Conservation (phyloP, 1,140 invertebrate genomes). For the Drosophila hydei region DNA sequence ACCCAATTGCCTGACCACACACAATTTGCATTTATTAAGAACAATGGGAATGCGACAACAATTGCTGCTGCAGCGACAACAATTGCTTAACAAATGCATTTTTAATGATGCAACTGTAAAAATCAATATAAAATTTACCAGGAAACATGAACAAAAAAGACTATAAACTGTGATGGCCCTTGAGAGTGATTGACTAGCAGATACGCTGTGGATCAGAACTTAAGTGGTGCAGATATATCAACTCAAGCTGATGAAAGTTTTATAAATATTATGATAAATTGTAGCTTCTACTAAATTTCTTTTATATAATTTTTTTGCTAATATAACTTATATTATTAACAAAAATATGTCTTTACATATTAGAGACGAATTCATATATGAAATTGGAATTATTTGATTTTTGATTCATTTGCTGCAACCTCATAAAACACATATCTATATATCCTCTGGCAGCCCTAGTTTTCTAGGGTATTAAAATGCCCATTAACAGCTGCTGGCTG, state of each 20-base stretch:
- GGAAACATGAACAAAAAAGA: background rate
- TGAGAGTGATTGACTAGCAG: background rate
- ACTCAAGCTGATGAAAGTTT: background rate
- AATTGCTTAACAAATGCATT: conserved; percentile 66
- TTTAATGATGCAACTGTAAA: conserved; percentile 70
- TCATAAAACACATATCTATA: too few relatives aligned
- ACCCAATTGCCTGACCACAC: conserved; percentile 43
- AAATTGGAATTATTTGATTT: too few relatives aligned
- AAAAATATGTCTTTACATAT: too few relatives aligned
- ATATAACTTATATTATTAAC: too few relatives aligned
- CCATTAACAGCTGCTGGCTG: conserved; percentile 41
- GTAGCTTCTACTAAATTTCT: too few relatives aligned
- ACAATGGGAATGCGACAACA: conserved; percentile 50
- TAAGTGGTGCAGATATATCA: background rate
- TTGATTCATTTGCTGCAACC: too few relatives aligned
- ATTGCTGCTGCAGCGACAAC: background rate
- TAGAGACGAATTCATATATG: too few relatives aligned
- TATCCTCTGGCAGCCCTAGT: background rate
- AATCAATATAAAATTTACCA: conserved; percentile 59
- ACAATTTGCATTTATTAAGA: conserved; percentile 67
- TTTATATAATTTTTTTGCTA: too few relatives aligned
- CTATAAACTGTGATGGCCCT: background rate
- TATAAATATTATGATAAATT: too few relatives aligned
- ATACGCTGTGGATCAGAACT: background rate
- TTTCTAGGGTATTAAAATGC: conserved; percentile 25